Conservation (phyloP, 2,888 invertebrate species). For the Odontocolon sp. region DNA sequence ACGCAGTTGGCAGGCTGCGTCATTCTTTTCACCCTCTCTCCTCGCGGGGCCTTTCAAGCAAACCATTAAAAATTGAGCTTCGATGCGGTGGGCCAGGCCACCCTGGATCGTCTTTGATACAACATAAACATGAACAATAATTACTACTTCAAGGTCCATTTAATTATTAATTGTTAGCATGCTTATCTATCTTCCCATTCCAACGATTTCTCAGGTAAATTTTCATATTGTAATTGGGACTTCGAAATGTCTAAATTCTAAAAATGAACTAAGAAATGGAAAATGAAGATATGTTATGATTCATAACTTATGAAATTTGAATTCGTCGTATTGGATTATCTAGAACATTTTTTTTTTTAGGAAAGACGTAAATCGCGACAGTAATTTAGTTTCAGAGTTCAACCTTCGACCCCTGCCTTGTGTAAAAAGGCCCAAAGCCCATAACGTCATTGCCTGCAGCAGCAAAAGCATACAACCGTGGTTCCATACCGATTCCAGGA, state of each 20-base stretch:
- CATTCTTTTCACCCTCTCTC: constrained; percentile 27
- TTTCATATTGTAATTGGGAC: too few relatives aligned
- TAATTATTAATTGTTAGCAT: too few relatives aligned
- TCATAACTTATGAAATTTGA: neutral
- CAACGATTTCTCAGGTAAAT: too few relatives aligned
- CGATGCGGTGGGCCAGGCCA: constrained; percentile 3
- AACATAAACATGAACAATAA: too few relatives aligned
- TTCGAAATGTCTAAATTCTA: too few relatives aligned
- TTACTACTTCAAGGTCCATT: too few relatives aligned
- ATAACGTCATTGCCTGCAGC: neutral
- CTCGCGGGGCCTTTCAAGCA: constrained; percentile 12
- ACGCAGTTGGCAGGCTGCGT: constrained; percentile 41
- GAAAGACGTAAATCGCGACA: neutral
- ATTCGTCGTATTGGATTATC: neutral
- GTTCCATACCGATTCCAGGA: constrained; percentile 37
- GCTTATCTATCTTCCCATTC: too few relatives aligned
- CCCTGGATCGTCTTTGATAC: neutral
- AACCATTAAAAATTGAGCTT: constrained; percentile 9
- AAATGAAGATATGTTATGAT: too few relatives aligned
- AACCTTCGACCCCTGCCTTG: constrained; percentile 3
- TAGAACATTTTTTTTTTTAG: neutral
- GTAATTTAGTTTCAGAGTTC: neutral
- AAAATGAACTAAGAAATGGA: too few relatives aligned
- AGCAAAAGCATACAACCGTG: neutral
- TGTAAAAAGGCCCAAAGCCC: neutral